A percentile compares a stretch with the other conserved stretches of the same genome.
Conservation (phyloP, 92 coral and sea anemone species). For the Porites lobata region DNA sequence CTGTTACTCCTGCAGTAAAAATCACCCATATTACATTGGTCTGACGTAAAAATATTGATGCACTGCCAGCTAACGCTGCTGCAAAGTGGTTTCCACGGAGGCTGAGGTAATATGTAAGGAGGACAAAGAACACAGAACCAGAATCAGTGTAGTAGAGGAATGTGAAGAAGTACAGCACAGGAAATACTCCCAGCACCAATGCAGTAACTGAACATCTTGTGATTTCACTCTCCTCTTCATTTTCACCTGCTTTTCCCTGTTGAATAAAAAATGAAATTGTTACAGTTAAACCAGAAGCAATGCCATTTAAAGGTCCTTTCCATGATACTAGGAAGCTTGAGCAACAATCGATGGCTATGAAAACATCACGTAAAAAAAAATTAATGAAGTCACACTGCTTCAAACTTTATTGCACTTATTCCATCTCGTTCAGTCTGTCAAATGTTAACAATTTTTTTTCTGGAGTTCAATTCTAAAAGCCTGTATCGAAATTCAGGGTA, state of each 20-base stretch:
- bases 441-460: too few relatives aligned
- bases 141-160: conserved; percentile 97
- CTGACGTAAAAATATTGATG: conserved; percentile 85
- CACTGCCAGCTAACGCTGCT: conserved; percentile 79
- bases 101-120: conserved; percentile 90
- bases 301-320: too few relatives aligned
- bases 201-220: conserved; percentile 75
- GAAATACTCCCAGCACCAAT: conserved; percentile 71
- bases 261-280: not conserved
- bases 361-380: too few relatives aligned
- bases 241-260: not conserved
- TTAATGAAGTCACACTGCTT: too few relatives aligned
- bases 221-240: not conserved
- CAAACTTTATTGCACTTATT: too few relatives aligned
- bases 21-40: conserved; percentile 94
- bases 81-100: conserved; percentile 75
- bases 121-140: conserved; percentile 91
- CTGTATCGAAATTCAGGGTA: too few relatives aligned
- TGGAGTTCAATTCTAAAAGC: too few relatives aligned
- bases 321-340: too few relatives aligned
- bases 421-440: too few relatives aligned
- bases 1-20: conserved; percentile 92
- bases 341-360: too few relatives aligned
- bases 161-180: conserved; percentile 91
- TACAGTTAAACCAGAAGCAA: too few relatives aligned